Percentiles rank a stretch among this genome's conserved stretches.
These are phyloP conservation scores for Gila robusta DNA, from an alignment of 2,797 vertebrate species.

Conservation along the genomic window DNA sequence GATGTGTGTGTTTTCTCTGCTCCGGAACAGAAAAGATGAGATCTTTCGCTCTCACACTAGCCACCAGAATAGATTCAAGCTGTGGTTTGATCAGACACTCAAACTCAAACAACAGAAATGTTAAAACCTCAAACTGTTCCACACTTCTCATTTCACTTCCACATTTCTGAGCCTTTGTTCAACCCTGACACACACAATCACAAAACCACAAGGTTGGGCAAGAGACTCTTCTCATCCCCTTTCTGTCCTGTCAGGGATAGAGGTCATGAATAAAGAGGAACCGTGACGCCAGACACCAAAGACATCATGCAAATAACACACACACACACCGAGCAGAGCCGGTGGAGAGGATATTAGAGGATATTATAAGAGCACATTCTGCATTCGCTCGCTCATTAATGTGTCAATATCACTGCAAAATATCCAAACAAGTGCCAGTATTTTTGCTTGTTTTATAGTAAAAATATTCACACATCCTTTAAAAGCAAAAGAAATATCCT, in stretches of 20 bases:
- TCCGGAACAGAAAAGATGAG: too few species aligned
- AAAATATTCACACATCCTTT: too few species aligned
- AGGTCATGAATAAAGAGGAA: slow-evolving; percentile 54
- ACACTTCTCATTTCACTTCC: slow-evolving; percentile 66
- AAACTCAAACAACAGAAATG: slow-evolving; percentile 46
- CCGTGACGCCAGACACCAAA: slow-evolving; percentile 54
- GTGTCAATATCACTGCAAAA: neutral
- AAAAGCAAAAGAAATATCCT: too few species aligned
- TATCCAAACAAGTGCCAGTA: too few species aligned
- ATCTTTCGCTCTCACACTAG: neutral
- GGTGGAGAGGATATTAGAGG: slow-evolving; percentile 32
- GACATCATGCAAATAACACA: slow-evolving; percentile 17
- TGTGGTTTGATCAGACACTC: slow-evolving; percentile 37
- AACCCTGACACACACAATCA: slow-evolving; percentile 45
- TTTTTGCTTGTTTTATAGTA: too few species aligned
- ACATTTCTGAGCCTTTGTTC: slow-evolving; percentile 48
- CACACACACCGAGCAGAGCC: slow-evolving; percentile 39
- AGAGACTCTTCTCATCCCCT: slow-evolving; percentile 38
- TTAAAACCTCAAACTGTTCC: slow-evolving; percentile 61
- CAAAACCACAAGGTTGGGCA: slow-evolving; percentile 58
- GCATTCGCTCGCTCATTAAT: neutral
- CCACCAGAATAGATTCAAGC: neutral
- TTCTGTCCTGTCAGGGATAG: slow-evolving; percentile 42
- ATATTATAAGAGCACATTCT: neutral
- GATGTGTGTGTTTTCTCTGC: too few species aligned